These are phyloP conservation scores for Psilopsiagon aurifrons DNA, from an alignment of 2,113 vertebrate species.

Conservation along the genomic window DNA sequence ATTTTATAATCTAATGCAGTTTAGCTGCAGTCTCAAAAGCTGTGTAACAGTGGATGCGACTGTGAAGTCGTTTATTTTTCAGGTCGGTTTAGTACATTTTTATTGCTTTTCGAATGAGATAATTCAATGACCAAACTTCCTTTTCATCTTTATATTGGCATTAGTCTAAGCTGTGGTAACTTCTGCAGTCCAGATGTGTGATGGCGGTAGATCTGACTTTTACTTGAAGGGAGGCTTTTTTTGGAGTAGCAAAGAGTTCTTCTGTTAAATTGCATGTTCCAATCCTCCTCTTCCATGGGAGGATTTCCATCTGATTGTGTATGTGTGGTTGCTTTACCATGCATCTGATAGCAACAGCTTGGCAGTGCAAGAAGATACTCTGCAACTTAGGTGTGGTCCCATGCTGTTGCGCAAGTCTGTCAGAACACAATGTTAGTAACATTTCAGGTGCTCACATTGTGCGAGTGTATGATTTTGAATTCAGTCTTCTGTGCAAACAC, in stretches of 20 bases:
- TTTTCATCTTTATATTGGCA: background rate
- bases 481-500: fast-evolving
- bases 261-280: background rate
- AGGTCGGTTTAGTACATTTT: background rate
- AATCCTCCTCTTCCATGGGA: background rate
- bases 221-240: background rate
- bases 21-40: background rate
- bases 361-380: background rate
- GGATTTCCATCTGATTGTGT: background rate
- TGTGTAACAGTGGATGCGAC: background rate
- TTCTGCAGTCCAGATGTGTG: background rate
- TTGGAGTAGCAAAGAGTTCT: background rate
- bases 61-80: background rate
- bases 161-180: background rate
- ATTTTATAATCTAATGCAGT: background rate
- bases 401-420: background rate
- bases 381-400: background rate
- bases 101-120: background rate
- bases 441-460: background rate
- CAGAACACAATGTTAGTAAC: background rate
- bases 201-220: background rate
- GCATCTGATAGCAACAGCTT: background rate
- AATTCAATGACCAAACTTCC: background rate
- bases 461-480: background rate
- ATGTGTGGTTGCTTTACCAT: background rate